A percentile compares a stretch with the other conserved stretches of the same genome.
Conservation (phyloP, 2,797 vertebrate genomes). For the Sebastiscus tertius region DNA sequence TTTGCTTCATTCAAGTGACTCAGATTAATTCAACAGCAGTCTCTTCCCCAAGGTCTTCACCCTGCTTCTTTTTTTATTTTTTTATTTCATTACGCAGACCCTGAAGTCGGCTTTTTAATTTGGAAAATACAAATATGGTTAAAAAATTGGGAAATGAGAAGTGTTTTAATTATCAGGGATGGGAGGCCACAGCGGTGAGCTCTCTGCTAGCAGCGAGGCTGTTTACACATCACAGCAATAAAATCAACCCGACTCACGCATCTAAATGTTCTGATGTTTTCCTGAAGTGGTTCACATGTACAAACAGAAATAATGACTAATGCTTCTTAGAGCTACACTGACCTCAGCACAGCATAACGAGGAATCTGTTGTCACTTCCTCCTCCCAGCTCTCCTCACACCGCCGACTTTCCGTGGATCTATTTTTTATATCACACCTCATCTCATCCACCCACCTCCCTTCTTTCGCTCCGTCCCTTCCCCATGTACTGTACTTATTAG, state of each 20-base stretch:
- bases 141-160: constrained; percentile 21
- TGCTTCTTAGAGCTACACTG: not conserved
- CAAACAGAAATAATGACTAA: not conserved
- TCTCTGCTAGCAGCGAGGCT: not conserved
- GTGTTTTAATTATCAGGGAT: constrained; percentile 27
- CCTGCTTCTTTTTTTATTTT: not conserved
- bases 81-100: not conserved
- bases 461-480: not conserved
- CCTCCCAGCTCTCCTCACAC: not conserved
- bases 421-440: constrained; percentile 7
- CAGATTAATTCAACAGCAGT: constrained; percentile 16
- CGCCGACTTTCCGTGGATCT: not conserved
- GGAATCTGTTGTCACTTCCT: not conserved
- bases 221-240: not conserved
- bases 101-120: constrained; percentile 37
- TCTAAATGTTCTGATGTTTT: not conserved
- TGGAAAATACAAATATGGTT: constrained; percentile 27
- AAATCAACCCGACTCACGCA: not conserved
- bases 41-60: not conserved
- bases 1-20: constrained; percentile 37
- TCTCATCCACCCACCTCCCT: not conserved
- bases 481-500: not conserved
- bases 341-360: not conserved
- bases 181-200: not conserved
- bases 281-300: not conserved